These are phyloP conservation scores for Mormyrus proboscirostris DNA, from an alignment of 2,797 vertebrate genomes.

Conservation along the genomic window DNA sequence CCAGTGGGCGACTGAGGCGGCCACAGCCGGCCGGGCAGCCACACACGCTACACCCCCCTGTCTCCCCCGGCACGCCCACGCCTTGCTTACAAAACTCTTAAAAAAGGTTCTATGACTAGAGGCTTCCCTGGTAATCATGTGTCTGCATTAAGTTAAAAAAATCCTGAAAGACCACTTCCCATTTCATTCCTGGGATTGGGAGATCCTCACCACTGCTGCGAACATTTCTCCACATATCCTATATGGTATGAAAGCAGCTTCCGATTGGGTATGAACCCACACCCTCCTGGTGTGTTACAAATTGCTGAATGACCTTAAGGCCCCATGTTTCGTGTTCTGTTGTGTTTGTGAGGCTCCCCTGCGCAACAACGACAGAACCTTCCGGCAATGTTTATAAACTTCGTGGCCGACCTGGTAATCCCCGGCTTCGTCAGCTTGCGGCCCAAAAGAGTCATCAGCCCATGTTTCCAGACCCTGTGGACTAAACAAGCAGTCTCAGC, in stretches of 20 bases:
- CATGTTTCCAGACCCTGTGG: slow-evolving; percentile 29
- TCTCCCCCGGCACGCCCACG: slow-evolving; percentile 14
- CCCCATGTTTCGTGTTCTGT: background rate
- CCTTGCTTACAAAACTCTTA: slow-evolving; percentile 10
- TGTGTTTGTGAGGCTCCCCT: background rate
- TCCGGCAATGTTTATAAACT: background rate
- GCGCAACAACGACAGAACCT: background rate
- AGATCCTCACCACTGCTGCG: background rate
- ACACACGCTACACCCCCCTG: background rate
- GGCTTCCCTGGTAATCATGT: background rate
- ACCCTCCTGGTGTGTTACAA: background rate
- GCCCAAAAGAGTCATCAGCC: background rate
- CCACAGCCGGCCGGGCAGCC: slow-evolving; percentile 29
- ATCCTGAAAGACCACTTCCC: background rate
- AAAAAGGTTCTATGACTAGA: slow-evolving; percentile 2
- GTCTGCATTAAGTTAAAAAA: background rate
- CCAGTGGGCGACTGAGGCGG: slow-evolving; percentile 25
- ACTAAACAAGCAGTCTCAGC: slow-evolving; percentile 31
- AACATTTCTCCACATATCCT: background rate
- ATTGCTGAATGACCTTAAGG: background rate
- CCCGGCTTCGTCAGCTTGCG: background rate
- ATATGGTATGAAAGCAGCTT: background rate
- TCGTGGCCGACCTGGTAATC: background rate
- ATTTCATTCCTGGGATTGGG: background rate
- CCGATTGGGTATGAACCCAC: background rate